A percentile compares a stretch with the other conserved stretches of the same genome.
phyloP scores from a whole-genome alignment of 2,113 vertebrate genomes.

The Phrynosoma blainvillii region DNA sequence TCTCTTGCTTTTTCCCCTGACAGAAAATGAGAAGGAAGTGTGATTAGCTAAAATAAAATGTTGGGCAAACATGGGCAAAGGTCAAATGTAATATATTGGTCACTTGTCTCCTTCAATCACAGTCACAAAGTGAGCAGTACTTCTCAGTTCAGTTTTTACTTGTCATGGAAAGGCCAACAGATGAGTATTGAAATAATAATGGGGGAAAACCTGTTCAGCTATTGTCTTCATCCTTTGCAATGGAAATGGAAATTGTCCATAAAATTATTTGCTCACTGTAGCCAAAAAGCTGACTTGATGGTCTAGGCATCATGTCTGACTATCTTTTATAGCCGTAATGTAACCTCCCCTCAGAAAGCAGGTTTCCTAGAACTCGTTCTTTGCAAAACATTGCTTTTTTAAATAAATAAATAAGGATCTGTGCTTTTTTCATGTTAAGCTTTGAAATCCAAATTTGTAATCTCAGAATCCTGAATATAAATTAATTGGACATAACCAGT shows the following conservation, averaged over 20 bases:
- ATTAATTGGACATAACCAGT: background rate
- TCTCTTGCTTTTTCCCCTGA: background rate
- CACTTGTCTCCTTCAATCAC: constrained; percentile 68
- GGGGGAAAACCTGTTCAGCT: constrained; percentile 26
- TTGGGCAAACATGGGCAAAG: constrained; percentile 58
- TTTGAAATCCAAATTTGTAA: constrained; percentile 33
- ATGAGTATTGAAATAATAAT: constrained; percentile 58
- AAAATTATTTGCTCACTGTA: constrained; percentile 40
- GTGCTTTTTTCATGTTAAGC: background rate
- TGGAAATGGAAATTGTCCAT: constrained; percentile 36
- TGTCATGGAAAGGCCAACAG: constrained; percentile 43
- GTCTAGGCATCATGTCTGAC: constrained; percentile 42
- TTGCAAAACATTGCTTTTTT: constrained; percentile 24
- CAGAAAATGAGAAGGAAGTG: background rate
- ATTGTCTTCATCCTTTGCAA: constrained; percentile 57
- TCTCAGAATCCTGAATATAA: constrained; percentile 9
- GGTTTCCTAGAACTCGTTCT: constrained; percentile 8
- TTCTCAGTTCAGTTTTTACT: constrained; percentile 16
- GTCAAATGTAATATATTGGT: constrained; percentile 57
- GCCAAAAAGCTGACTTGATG: constrained; percentile 37
- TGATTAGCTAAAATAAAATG: constrained; percentile 60
- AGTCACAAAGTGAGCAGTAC: constrained; percentile 63
- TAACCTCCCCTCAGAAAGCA: constrained; percentile 22
- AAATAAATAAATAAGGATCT: background rate
- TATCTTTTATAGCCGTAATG: constrained; percentile 36